A percentile compares a stretch with the other conserved stretches of the same genome.
phyloP scores from a whole-genome alignment of 2,888 invertebrate species.

The Thera obeliscata region DNA sequence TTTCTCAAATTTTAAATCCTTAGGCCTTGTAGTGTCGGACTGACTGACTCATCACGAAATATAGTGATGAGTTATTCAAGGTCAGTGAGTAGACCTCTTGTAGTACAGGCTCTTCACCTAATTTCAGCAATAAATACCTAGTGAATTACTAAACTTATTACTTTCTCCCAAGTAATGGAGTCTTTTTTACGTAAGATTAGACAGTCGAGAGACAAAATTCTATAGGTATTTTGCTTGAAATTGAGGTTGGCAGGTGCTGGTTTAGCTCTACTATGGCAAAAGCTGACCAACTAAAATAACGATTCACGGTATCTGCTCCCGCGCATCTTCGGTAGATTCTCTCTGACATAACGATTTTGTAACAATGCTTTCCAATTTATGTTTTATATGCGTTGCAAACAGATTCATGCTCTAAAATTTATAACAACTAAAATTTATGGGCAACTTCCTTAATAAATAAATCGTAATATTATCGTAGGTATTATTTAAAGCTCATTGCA shows the following conservation, averaged over 20 bases:
- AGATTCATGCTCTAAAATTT: slow-evolving; percentile 31
- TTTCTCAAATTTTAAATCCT: too few species aligned
- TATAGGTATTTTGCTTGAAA: background rate
- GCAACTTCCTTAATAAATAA: slow-evolving; percentile 40
- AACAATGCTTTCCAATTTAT: slow-evolving; percentile 30
- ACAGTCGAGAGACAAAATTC: background rate
- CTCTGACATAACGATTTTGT: slow-evolving; percentile 28
- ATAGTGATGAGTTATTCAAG: too few species aligned
- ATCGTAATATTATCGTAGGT: slow-evolving; percentile 18
- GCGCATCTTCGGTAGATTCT: slow-evolving; percentile 16
- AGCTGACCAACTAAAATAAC: slow-evolving; percentile 6
- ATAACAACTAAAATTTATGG: slow-evolving; percentile 33
- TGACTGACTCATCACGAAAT: too few species aligned
- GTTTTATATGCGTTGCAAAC: slow-evolving; percentile 26
- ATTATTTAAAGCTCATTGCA: slow-evolving; percentile 19
- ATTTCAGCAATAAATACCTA: too few species aligned
- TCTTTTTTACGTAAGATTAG: too few species aligned
- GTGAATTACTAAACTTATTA: too few species aligned
- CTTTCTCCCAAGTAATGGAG: too few species aligned
- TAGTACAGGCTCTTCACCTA: too few species aligned
- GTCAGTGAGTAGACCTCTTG: too few species aligned
- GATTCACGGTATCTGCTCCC: slow-evolving; percentile 15
- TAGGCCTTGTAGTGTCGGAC: too few species aligned
- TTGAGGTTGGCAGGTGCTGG: background rate
- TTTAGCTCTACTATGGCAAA: slow-evolving; percentile 9